These are phyloP conservation scores for Meriones unguiculatus DNA, from an alignment of 2,113 vertebrate species.

Conservation along the genomic window DNA sequence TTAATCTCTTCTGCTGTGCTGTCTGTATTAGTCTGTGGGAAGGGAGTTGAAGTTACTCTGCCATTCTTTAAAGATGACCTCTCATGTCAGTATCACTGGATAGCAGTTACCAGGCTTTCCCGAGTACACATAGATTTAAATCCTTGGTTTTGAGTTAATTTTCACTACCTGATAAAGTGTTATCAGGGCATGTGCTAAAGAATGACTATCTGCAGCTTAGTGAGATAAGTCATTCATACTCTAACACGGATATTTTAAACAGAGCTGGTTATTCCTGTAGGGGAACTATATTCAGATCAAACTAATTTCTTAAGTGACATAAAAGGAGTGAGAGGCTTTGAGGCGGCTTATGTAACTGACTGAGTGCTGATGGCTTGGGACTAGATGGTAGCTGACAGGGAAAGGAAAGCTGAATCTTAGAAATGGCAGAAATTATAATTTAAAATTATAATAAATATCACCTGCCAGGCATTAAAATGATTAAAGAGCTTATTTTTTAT, in stretches of 20 bases:
- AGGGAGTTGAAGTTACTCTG: conserved; percentile 56
- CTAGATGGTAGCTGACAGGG: conserved; percentile 62
- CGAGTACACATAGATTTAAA: conserved; percentile 70
- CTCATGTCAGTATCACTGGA: conserved; percentile 38
- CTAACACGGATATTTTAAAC: conserved; percentile 78
- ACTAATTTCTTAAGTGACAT: conserved; percentile 80
- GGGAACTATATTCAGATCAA: conserved; percentile 78
- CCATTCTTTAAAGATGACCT: conserved; percentile 72
- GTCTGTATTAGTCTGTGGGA: conserved; percentile 45
- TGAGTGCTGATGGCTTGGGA: conserved; percentile 58
- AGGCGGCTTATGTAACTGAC: conserved; percentile 74
- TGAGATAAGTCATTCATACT: conserved; percentile 79
- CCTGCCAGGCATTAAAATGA: conserved; percentile 72
- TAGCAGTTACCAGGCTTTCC: conserved; percentile 65
- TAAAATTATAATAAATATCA: conserved; percentile 79
- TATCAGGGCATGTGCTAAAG: conserved; percentile 64
- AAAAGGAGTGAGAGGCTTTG: conserved; percentile 70
- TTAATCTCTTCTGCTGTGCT: conserved; percentile 43
- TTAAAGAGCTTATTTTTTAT: conserved; percentile 76
- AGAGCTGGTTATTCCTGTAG: conserved; percentile 77
- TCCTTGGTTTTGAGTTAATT: conserved; percentile 76
- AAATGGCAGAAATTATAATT: conserved; percentile 70
- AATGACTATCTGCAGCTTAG: conserved; percentile 74
- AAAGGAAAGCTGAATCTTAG: conserved; percentile 69
- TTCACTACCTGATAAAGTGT: conserved; percentile 71